These are phyloP conservation scores for Aphrophora alni DNA, from an alignment of 2,888 invertebrate genomes.

Conservation along the genomic window DNA sequence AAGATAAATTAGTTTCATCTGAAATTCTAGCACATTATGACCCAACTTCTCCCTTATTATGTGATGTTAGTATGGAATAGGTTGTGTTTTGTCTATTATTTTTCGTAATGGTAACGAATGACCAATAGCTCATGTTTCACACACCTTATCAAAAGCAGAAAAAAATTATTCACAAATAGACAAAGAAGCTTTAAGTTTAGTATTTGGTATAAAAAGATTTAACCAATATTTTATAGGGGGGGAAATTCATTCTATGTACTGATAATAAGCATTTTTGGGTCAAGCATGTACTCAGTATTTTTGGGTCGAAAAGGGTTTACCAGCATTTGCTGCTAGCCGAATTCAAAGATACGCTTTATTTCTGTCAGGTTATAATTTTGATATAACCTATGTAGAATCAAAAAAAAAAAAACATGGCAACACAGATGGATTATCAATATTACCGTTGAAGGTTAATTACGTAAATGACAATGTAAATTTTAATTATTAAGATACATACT, in stretches of 20 bases:
- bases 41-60: slow-evolving; percentile 35
- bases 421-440: slow-evolving; percentile 37
- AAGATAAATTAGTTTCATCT: slow-evolving; percentile 15
- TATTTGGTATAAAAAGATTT: too few relatives aligned
- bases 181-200: too few relatives aligned
- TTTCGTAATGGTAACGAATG: slow-evolving; percentile 26
- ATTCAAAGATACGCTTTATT: slow-evolving; percentile 37
- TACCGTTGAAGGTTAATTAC: slow-evolving; percentile 27
- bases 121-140: slow-evolving; percentile 28
- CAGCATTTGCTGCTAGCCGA: slow-evolving; percentile 41
- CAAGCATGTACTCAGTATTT: slow-evolving; percentile 38
- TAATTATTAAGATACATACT: slow-evolving; percentile 16
- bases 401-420: background rate
- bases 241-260: slow-evolving; percentile 30
- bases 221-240: slow-evolving; percentile 33
- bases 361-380: slow-evolving; percentile 34
- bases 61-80: background rate
- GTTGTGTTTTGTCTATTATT: too few relatives aligned
- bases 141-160: too few relatives aligned
- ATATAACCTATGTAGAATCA: slow-evolving; percentile 30
- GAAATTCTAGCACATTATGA: too few relatives aligned
- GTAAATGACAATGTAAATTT: background rate
- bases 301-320: slow-evolving; percentile 38
- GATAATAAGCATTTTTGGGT: slow-evolving; percentile 41
- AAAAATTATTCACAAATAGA: slow-evolving; percentile 29